Conservation (phyloP, 2,113 vertebrate species). For the Macquaria ambigua region DNA sequence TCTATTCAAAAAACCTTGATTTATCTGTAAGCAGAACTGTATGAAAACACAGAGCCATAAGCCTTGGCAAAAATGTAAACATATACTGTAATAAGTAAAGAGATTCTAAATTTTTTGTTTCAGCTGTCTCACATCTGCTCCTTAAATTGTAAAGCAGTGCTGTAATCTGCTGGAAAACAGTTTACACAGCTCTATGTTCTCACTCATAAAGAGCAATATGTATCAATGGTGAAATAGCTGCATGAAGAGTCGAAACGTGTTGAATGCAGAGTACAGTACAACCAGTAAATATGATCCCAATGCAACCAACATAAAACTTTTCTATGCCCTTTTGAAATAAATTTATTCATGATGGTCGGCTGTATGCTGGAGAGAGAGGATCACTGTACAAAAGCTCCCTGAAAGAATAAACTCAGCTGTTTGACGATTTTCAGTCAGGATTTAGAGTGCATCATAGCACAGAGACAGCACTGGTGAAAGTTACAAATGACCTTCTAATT, state of each 20-base stretch:
- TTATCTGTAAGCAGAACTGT: background rate
- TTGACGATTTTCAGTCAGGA: too few relatives aligned
- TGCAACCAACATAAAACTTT: constrained; percentile 15
- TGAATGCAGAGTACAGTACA: constrained; percentile 16
- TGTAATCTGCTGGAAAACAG: constrained; percentile 1
- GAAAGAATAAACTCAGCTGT: too few relatives aligned
- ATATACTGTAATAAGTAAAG: background rate
- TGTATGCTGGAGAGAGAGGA: background rate
- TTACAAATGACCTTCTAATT: too few relatives aligned
- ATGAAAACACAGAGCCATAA: background rate
- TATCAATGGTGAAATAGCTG: constrained; percentile 5
- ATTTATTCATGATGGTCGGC: background rate
- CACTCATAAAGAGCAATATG: constrained; percentile 18
- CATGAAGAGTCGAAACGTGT: constrained; percentile 14
- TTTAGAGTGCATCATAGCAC: too few relatives aligned
- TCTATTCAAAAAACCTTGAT: background rate
- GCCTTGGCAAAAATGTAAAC: background rate
- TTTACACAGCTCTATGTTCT: constrained; percentile 25
- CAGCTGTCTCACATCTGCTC: constrained; percentile 1
- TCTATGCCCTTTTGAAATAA: constrained; percentile 19
- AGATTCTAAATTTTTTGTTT: constrained; percentile 1
- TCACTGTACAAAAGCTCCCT: background rate
- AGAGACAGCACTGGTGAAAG: too few relatives aligned
- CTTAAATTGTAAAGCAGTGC: constrained; percentile 14
- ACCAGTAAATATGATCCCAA: constrained; percentile 30